Evolutionary conservation across 2,888 invertebrate genomes (phyloP).

Genomic region (Choristoneura rosaceana): DNA sequence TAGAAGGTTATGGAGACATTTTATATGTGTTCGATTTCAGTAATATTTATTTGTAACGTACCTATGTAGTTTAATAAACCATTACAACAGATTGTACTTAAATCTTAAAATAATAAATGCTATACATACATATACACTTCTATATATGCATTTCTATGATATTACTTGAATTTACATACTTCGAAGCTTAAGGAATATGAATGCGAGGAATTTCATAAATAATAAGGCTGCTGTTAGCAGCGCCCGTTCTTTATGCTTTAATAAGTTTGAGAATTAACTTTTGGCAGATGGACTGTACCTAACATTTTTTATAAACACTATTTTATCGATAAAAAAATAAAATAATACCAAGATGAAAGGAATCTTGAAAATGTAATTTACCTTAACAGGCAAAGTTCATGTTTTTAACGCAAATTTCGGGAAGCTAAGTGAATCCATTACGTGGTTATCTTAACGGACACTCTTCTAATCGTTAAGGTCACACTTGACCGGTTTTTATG

Average conservation of each 20-base stretch:
- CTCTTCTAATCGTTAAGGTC: conserved; percentile 38
- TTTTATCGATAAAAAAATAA: background rate
- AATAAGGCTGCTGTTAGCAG: conserved; percentile 9
- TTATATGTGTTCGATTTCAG: conserved; percentile 53
- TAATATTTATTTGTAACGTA: conserved; percentile 45
- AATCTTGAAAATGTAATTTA: background rate
- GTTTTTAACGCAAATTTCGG: background rate
- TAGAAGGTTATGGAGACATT: conserved; percentile 54
- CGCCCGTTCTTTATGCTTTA: background rate
- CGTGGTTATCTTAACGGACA: background rate
- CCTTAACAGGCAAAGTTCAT: background rate
- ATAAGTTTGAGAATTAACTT: conserved; percentile 1
- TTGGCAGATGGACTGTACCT: background rate
- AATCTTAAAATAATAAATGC: background rate
- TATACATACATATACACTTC: background rate
- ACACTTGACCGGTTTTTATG: conserved; percentile 53
- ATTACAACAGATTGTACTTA: conserved; percentile 1
- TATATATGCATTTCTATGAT: conserved; percentile 4
- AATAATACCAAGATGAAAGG: background rate
- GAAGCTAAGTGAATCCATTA: background rate
- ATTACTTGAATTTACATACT: conserved; percentile 7
- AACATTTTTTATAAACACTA: background rate
- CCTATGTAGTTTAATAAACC: background rate
- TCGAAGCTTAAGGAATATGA: conserved; percentile 6
- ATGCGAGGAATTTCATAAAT: conserved; percentile 19